phyloP scores from a whole-genome alignment of 2,113 vertebrate species.

The Ornithorhynchus anatinus region DNA sequence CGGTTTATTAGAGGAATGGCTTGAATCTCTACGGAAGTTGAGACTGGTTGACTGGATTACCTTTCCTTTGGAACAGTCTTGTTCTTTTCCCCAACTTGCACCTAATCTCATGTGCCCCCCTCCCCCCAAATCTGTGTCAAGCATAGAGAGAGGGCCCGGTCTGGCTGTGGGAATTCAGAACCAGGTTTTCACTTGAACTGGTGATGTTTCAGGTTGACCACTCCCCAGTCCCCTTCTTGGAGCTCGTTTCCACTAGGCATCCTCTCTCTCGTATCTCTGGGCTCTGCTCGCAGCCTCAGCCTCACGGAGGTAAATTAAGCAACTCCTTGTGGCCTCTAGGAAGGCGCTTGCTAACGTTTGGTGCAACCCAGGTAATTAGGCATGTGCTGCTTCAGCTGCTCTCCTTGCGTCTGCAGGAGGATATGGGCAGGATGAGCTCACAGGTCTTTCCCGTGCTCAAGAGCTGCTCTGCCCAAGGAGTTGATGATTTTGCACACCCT shows the following conservation, averaged over 20 bases:
- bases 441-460: neutral
- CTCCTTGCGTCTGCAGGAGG: neutral
- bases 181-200: neutral
- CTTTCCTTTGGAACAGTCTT: too few species aligned
- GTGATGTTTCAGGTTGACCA: neutral
- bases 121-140: neutral
- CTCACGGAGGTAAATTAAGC: too few species aligned
- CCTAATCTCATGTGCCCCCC: conserved; percentile 25
- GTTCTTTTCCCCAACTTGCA: too few species aligned
- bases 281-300: too few species aligned
- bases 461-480: neutral
- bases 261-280: too few species aligned
- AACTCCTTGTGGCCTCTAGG: neutral
- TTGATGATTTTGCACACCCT: neutral
- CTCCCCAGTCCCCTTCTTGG: neutral
- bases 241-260: too few species aligned
- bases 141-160: neutral
- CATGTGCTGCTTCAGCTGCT: neutral
- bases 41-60: too few species aligned
- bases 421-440: neutral
- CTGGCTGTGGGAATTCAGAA: neutral
- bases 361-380: neutral
- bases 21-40: too few species aligned
- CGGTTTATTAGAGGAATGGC: too few species aligned
- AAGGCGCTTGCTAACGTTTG: neutral